phyloP scores from a whole-genome alignment of 2,888 invertebrate species.

The Metallyticus violacea region DNA sequence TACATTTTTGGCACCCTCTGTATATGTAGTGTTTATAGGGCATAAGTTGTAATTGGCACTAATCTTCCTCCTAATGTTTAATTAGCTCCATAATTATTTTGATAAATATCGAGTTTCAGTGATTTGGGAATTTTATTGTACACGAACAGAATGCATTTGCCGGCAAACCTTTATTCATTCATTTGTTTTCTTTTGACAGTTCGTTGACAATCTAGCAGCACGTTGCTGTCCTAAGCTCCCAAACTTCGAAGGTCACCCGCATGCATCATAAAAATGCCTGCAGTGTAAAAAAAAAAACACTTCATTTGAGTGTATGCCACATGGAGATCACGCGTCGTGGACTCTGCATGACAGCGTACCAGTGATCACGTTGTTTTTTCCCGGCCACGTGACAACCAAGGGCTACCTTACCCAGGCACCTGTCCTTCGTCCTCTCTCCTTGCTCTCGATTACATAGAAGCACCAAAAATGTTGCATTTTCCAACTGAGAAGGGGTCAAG shows the following conservation, averaged over 20 bases:
- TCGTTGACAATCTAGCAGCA: no score
- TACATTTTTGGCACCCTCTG: no score
- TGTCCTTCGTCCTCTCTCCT: constrained; percentile 40
- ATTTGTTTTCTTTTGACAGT: no score
- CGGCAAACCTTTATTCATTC: no score
- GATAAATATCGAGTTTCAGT: no score
- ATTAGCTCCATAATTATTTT: no score
- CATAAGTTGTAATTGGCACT: no score
- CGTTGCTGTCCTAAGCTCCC: no score
- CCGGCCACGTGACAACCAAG: constrained; percentile 46
- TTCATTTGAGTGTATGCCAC: constrained; percentile 45
- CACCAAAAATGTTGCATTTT: constrained; percentile 45
- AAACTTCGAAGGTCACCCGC: not conserved
- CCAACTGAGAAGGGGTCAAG: constrained; percentile 44
- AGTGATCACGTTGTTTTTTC: constrained; percentile 43
- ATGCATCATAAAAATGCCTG: not conserved
- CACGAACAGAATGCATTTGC: no score
- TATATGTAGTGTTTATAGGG: no score
- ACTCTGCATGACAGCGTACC: constrained; percentile 46
- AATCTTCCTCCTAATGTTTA: no score
- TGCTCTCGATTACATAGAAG: constrained; percentile 39
- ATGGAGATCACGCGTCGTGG: constrained; percentile 46
- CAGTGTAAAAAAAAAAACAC: not conserved
- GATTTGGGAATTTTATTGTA: no score
- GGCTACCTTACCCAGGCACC: constrained; percentile 45